Percentiles rank a stretch among this genome's conserved stretches.
phyloP scores from a whole-genome alignment of 1,140 invertebrate species.

The Stegodyphus dumicola region DNA sequence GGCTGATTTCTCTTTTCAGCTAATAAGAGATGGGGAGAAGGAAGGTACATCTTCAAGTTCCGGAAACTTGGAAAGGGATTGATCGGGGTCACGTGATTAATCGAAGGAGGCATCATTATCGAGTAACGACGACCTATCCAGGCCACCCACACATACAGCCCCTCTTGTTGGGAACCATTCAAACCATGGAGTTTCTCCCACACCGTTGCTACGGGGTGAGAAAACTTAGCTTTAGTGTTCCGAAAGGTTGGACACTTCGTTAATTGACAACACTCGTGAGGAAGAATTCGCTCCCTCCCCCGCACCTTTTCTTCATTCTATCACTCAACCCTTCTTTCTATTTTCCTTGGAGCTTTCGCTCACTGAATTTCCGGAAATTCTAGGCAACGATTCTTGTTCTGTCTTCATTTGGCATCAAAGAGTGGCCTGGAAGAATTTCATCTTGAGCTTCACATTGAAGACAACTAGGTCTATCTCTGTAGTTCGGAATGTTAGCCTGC shows the following conservation, averaged over 20 bases:
- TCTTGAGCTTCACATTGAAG: no score
- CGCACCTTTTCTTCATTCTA: no score
- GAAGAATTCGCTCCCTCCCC: not conserved
- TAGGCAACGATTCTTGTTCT: no score
- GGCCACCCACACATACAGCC: not conserved
- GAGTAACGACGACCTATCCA: constrained; percentile 25
- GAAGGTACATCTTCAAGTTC: not conserved
- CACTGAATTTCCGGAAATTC: no score
- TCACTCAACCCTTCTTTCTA: no score
- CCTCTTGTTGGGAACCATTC: constrained; percentile 1
- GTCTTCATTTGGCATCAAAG: no score
- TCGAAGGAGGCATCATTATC: constrained; percentile 43
- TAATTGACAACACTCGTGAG: constrained; percentile 39
- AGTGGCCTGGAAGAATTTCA: no score
- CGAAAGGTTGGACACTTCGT: constrained; percentile 22
- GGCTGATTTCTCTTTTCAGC: not conserved
- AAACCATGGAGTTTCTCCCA: not conserved
- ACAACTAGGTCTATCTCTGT: no score
- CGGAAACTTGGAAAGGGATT: not conserved
- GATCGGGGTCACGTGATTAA: constrained; percentile 42
- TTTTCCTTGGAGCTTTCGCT: no score
- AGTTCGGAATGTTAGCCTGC: no score
- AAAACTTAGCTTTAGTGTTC: constrained; percentile 14
- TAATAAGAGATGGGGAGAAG: not conserved
- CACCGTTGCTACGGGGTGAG: not conserved